A percentile compares a stretch with the other conserved stretches of the same genome.
Evolutionary conservation across 2,888 invertebrate genomes (phyloP).

Genomic region (Leptopilina myrica): DNA sequence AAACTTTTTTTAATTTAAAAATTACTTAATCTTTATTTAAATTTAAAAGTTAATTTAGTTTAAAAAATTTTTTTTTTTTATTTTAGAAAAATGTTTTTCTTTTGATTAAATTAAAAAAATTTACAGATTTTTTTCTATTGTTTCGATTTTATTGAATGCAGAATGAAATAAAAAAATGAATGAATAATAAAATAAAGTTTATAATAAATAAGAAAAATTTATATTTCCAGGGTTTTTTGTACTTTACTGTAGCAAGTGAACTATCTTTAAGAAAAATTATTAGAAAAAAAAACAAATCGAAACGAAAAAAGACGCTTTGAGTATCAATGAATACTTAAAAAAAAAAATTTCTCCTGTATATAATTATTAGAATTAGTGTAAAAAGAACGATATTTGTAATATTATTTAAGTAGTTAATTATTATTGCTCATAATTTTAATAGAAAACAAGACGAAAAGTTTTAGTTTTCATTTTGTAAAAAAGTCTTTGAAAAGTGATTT

Average conservation of each 20-base stretch:
- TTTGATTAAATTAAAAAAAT: neutral
- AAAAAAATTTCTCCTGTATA: constrained; percentile 12
- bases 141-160: no score
- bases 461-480: neutral
- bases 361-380: constrained; percentile 30
- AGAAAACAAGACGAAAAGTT: neutral
- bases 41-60: no score
- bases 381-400: constrained; percentile 13
- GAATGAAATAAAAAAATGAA: no score
- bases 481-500: neutral
- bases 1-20: no score
- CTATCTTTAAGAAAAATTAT: neutral
- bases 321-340: constrained; percentile 21
- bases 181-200: no score
- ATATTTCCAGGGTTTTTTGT: no score
- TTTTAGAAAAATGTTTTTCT: no score
- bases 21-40: no score
- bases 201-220: no score
- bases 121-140: neutral
- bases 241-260: no score
- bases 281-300: constrained; percentile 20
- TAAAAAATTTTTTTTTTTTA: no score
- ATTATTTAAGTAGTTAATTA: constrained; percentile 39
- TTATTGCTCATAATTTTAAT: constrained; percentile 33
- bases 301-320: constrained; percentile 32